Percentiles rank a stretch among this genome's conserved stretches.
Conservation (phyloP, 2,113 vertebrate genomes). For the Pelecanus crispus region DNA sequence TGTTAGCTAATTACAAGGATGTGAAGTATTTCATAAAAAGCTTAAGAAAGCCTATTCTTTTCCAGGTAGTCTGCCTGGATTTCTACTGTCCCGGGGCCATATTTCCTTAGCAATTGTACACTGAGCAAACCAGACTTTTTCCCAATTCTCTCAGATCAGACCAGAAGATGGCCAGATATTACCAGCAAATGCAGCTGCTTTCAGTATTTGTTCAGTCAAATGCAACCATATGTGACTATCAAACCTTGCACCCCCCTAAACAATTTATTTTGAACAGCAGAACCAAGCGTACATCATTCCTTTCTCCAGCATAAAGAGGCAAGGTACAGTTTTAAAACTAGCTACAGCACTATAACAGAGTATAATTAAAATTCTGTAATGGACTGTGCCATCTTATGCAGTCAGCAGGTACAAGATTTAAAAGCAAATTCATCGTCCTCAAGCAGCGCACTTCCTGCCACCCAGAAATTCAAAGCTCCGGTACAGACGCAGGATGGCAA, state of each 20-base stretch:
- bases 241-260: neutral
- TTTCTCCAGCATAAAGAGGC: neutral
- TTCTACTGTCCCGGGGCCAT: neutral
- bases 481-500: neutral
- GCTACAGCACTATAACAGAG: neutral
- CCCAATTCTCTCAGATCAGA: neutral
- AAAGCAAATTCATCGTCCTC: accelerated
- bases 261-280: neutral
- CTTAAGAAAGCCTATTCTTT: neutral
- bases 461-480: neutral
- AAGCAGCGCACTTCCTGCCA: neutral
- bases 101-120: neutral
- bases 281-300: neutral
- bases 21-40: neutral
- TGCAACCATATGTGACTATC: accelerated
- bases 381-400: neutral
- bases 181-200: neutral
- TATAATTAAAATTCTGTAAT: neutral
- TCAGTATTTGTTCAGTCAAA: neutral
- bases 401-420: neutral
- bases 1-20: neutral
- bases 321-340: neutral
- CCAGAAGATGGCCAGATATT: neutral
- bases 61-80: neutral
- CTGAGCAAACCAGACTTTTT: neutral